Evolutionary conservation across 2,888 invertebrate species (phyloP), one percentile per base, ranked within the genome.

Genomic region (Clepsis dumicolana): DNA sequence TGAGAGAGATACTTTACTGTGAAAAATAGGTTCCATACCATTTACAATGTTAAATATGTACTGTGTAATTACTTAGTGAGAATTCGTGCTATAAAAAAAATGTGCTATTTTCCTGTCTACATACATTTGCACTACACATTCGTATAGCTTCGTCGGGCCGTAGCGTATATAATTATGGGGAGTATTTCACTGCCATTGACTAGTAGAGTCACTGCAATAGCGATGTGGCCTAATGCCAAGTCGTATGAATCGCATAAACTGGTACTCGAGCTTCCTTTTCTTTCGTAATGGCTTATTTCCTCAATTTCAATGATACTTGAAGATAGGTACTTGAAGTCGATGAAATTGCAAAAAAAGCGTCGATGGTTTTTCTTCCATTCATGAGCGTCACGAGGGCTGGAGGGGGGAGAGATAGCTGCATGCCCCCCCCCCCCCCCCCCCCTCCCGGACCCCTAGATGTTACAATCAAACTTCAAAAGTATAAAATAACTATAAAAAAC

Each of bases 21-120:
- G 52, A 52, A 25, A 52, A 52, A 52, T 52, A 21, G 25, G n/a
- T 25, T 14, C 24, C 18, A 10, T 1, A n/a, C 52, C 25, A 52
- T 52, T 52, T 25, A 25, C 52, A 52, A 52, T 52, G 52, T 52
- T 2, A 25, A 50, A 24, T n/a, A 25, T 50, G 12, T 25, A 52
- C 44, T 7, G 2, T 2, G 18, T 14, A 18, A 18, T 44, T 44
- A 18, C 18, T 44, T 44, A 8, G 18, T 44, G 8, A 16, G 18
- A 44, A 44, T 44, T 4, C n/a, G 12, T 12, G 8, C 4, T 2
- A 8, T 12, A 4, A 8, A 18, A 18, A 44, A 44, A 18, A 44
- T 18, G n/a, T 7, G 5, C 44, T 8, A 4, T 16, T 44, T 18
- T 2, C 2, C 14, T 12, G 8, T 35, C 10, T 29, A 29, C 29